A percentile compares a stretch with the other conserved stretches of the same genome.
Conservation (phyloP, 2,797 vertebrate genomes). For the Morelia viridis region DNA sequence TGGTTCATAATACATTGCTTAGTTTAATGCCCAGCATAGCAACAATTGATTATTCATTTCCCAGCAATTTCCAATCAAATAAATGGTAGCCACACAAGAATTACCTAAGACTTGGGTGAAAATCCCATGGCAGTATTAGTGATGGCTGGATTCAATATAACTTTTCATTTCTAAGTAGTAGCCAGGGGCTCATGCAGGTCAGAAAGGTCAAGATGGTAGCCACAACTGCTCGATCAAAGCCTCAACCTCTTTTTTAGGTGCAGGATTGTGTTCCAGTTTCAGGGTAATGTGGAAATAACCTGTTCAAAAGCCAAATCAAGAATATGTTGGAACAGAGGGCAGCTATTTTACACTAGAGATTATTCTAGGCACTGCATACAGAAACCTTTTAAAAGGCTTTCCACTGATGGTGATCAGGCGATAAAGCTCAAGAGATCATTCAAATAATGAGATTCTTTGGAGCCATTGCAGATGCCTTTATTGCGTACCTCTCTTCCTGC, state of each 20-base stretch:
- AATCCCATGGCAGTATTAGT: neutral
- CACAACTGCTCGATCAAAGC: neutral
- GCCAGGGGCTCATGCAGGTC: neutral
- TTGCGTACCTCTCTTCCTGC: neutral
- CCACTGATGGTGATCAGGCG: neutral
- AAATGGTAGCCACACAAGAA: neutral
- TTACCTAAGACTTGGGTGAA: neutral
- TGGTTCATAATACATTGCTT: neutral
- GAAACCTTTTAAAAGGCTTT: neutral
- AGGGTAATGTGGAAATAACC: neutral
- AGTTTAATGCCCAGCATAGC: neutral
- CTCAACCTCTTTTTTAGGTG: neutral
- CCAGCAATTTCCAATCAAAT: neutral
- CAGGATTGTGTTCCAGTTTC: neutral
- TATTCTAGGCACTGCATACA: neutral
- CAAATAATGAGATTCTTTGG: slow-evolving; percentile 7
- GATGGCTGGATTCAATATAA: neutral
- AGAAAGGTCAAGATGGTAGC: neutral
- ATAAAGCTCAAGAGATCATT: neutral
- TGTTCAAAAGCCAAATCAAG: neutral
- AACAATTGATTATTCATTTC: neutral
- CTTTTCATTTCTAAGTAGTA: neutral
- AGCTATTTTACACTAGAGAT: neutral
- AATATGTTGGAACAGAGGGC: neutral
- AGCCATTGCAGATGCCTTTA: slow-evolving; percentile 6